Conservation (phyloP, 2,113 vertebrate species). For the Zapornia atra region DNA sequence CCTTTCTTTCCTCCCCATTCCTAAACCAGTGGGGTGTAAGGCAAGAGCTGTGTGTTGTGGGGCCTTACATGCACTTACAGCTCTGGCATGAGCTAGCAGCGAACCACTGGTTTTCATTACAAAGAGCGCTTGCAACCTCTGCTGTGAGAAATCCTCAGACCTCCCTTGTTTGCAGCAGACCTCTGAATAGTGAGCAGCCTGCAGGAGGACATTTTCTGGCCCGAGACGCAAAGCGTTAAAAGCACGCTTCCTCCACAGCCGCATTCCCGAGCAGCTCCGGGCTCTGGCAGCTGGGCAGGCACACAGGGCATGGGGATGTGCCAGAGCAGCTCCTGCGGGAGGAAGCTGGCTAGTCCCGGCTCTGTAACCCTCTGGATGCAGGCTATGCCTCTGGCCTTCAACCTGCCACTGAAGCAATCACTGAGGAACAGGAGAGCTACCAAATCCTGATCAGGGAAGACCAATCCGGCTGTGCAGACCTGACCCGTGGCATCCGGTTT, state of each 20-base stretch:
- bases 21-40: background rate
- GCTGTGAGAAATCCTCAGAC: background rate
- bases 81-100: background rate
- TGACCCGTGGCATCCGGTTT: background rate
- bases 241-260: background rate
- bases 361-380: slow-evolving; percentile 1
- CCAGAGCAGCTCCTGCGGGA: slow-evolving; percentile 37
- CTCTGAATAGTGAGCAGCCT: background rate
- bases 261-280: background rate
- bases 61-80: background rate
- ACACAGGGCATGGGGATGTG: slow-evolving; percentile 23
- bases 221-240: slow-evolving; percentile 19
- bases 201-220: background rate
- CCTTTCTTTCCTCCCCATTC: background rate
- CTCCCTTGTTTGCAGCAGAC: background rate
- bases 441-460: background rate
- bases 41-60: background rate
- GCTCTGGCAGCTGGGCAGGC: slow-evolving; percentile 44
- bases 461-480: background rate
- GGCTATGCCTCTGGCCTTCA: background rate
- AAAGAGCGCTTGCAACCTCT: slow-evolving; percentile 8
- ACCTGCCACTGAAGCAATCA: background rate
- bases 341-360: slow-evolving; percentile 21
- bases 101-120: background rate
- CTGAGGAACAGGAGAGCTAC: background rate